phyloP scores from a whole-genome alignment of 2,113 vertebrate genomes.

The Sylvilagus bachmani region DNA sequence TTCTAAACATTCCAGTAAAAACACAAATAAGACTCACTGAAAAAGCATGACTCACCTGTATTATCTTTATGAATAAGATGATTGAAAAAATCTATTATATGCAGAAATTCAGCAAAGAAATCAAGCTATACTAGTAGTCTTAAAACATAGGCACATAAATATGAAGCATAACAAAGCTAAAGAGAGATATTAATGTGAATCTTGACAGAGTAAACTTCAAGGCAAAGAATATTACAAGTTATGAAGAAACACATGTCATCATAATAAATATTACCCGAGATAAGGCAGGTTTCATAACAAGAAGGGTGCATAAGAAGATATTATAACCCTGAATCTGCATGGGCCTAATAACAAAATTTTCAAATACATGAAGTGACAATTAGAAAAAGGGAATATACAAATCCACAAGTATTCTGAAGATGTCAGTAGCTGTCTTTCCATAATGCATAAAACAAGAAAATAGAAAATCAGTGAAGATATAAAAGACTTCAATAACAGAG shows the following conservation, averaged over 20 bases:
- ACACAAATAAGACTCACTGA: background rate
- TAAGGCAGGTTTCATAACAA: background rate
- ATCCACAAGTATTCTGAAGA: background rate
- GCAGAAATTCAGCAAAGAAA: background rate
- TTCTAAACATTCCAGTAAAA: background rate
- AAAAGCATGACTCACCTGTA: background rate
- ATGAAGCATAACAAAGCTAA: background rate
- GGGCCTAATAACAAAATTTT: background rate
- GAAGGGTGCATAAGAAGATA: background rate
- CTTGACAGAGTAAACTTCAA: constrained; percentile 1
- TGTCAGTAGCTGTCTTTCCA: background rate
- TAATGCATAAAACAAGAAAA: background rate
- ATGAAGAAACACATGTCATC: background rate
- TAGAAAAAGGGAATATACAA: constrained; percentile 9
- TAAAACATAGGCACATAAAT: background rate
- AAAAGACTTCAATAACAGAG: background rate
- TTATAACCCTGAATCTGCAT: background rate
- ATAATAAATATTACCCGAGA: background rate
- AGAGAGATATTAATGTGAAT: background rate
- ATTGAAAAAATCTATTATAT: background rate
- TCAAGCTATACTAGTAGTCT: background rate
- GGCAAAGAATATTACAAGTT: background rate
- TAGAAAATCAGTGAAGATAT: background rate
- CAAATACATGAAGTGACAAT: constrained; percentile 13
- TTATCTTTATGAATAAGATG: background rate